Base-by-base conservation (phyloP, 2,797 vertebrate genomes). In the Argya squamiceps region DNA sequence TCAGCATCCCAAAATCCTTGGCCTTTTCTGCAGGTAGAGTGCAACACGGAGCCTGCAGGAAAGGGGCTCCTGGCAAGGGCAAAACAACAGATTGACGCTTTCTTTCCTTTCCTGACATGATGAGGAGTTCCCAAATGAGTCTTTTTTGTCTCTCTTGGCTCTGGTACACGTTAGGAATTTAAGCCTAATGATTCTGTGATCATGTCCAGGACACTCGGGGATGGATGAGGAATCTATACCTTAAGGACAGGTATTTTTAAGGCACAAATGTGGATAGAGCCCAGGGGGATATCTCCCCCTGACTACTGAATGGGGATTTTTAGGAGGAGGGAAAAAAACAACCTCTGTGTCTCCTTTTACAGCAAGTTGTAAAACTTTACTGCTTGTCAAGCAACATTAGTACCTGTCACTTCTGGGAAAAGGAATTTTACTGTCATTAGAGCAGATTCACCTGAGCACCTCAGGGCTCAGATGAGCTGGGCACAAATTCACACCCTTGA, bases 321-420 rank as follows among this genome's bases (percentile, higher is more conserved):
- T 56, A 15, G 23, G 22, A 22, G 6, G 4, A 3, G 16, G 1
- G 0, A 0, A 0, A 3, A 22, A 56, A 29, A 5, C n/a, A 62
- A 10, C 14, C 4, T 60, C 34, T 44, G 18, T 55, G 32, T 18
- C n/a, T 94, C 12, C 27, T 87, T 93, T 82, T 36, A 86, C 23
- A 64, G 58, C 24, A 36, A 82, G 39, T 1, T 71, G 22, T 65
- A 68, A 87, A 93, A 87, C 34, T 73, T 84, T 10, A 21, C 32
- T 70, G 27, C 60, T 55, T 59, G 39, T 36, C 68, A 76, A 87
- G n/a, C 30, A 50, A 17, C 15, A 1, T 16, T 15, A 63, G 22
- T 36, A 10, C 22, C 26, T 39, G 15, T 29, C n/a, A 59, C 55
- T 86, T 17, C 55, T 34, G 47, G 53, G 63, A 30, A 63, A 55